phyloP scores from a whole-genome alignment of 2,888 invertebrate genomes.

The Lampropteryx suffumata region DNA sequence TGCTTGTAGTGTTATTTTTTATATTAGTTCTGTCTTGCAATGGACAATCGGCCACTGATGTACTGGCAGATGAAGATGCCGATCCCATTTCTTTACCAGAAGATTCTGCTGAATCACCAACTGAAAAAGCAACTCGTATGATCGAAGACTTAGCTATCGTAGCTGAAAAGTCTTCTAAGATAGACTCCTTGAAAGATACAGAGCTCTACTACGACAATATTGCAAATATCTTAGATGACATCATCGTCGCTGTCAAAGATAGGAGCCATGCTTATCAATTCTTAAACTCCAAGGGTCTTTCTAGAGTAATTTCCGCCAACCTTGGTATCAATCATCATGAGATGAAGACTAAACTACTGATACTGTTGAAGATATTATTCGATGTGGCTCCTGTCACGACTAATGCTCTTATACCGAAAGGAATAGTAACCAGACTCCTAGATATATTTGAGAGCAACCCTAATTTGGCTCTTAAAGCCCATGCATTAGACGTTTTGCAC shows the following conservation, averaged over 20 bases:
- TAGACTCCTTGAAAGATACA: conserved; percentile 24
- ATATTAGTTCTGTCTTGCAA: background rate
- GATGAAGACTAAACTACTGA: conserved; percentile 47
- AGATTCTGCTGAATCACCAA: background rate
- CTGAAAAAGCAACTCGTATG: conserved; percentile 19
- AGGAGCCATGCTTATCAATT: conserved; percentile 51
- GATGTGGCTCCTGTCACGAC: conserved; percentile 50
- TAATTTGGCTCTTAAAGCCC: conserved; percentile 53
- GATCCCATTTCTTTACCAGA: background rate
- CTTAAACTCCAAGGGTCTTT: conserved; percentile 55
- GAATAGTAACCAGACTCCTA: conserved; percentile 54
- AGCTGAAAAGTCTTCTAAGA: background rate
- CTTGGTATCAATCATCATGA: conserved; percentile 39
- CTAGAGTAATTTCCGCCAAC: conserved; percentile 48
- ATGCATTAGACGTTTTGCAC: conserved; percentile 54
- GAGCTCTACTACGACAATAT: conserved; percentile 42
- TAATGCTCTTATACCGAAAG: conserved; percentile 46
- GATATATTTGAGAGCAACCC: conserved; percentile 59
- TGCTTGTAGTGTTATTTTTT: conserved; percentile 2
- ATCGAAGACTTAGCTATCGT: conserved; percentile 14
- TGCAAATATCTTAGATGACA: conserved; percentile 38
- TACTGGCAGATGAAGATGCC: background rate
- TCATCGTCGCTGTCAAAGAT: conserved; percentile 45
- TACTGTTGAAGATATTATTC: conserved; percentile 53
- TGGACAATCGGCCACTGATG: background rate